phyloP scores from a whole-genome alignment of 2,888 invertebrate species.

The Sesamia inferens region DNA sequence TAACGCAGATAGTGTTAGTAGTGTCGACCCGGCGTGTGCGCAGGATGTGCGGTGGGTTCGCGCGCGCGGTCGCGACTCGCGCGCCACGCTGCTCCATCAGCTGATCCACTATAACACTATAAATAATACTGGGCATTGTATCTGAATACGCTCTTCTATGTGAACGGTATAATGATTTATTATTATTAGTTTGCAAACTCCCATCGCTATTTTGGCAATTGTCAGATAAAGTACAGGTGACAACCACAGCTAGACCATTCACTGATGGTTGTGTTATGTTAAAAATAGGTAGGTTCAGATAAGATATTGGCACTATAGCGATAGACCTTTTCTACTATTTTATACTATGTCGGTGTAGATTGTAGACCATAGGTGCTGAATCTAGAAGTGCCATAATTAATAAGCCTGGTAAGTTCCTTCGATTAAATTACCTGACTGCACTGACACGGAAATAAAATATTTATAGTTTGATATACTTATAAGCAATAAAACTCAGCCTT shows the following conservation, averaged over 20 bases:
- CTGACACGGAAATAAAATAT: constrained; percentile 4
- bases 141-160: constrained; percentile 61
- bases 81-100: constrained; percentile 74
- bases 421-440: constrained; percentile 11
- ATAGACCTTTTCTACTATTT: background rate
- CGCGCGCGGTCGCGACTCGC: constrained; percentile 56
- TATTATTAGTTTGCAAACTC: constrained; percentile 28
- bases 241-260: constrained; percentile 24
- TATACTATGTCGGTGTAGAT: background rate
- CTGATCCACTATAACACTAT: constrained; percentile 89
- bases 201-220: constrained; percentile 27
- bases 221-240: constrained; percentile 15
- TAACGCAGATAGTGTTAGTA: constrained; percentile 61
- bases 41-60: constrained; percentile 58
- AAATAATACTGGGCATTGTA: constrained; percentile 86
- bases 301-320: constrained; percentile 1
- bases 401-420: background rate
- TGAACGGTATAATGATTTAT: constrained; percentile 27
- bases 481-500: background rate
- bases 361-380: background rate
- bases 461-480: background rate
- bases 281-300: constrained; percentile 46
- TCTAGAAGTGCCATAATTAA: background rate
- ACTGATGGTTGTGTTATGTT: constrained; percentile 14
- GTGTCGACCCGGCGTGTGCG: constrained; percentile 62